Conservation (phyloP, 2,113 vertebrate genomes). For the Oncorhynchus mykiss region DNA sequence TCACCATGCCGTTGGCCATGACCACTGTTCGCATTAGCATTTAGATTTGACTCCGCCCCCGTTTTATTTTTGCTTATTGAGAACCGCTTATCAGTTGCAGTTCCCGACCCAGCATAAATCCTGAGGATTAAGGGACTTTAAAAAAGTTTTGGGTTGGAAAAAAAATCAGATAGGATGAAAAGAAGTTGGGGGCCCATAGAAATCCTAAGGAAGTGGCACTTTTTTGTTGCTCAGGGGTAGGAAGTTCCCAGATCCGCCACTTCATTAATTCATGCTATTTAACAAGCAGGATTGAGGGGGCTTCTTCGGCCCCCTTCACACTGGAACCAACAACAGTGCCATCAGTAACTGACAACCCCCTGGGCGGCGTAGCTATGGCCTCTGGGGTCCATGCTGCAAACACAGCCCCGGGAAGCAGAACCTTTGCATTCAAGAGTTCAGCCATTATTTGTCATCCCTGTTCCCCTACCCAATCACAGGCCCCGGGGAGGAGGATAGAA, state of each 20-base stretch:
- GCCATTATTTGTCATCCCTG: conserved; percentile 73
- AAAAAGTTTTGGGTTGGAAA: conserved; percentile 48
- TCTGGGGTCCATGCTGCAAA: conserved; percentile 73
- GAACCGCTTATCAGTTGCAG: conserved; percentile 69
- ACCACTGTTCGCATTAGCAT: conserved; percentile 52
- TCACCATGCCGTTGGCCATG: conserved; percentile 52
- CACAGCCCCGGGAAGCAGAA: conserved; percentile 65
- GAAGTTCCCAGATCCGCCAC: conserved; percentile 75
- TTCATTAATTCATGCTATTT: conserved; percentile 80
- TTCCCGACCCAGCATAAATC: conserved; percentile 66
- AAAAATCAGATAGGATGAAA: conserved; percentile 69
- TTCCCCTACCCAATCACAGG: conserved; percentile 58
- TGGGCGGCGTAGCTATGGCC: conserved; percentile 64
- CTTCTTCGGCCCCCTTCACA: conserved; percentile 67
- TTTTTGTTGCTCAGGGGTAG: conserved; percentile 62
- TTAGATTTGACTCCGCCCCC: conserved; percentile 34
- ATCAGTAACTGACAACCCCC: conserved; percentile 74
- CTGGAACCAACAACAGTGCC: conserved; percentile 67
- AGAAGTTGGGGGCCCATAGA: conserved; percentile 72
- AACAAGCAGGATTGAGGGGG: conserved; percentile 70
- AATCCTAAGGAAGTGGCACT: conserved; percentile 73
- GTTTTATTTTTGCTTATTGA: conserved; percentile 48
- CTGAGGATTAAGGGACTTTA: conserved; percentile 74
- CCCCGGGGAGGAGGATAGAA: conserved; percentile 51
- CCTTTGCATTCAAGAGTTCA: conserved; percentile 60